Conservation (phyloP, 2,888 invertebrate genomes). For the Neoscelio sp. region DNA sequence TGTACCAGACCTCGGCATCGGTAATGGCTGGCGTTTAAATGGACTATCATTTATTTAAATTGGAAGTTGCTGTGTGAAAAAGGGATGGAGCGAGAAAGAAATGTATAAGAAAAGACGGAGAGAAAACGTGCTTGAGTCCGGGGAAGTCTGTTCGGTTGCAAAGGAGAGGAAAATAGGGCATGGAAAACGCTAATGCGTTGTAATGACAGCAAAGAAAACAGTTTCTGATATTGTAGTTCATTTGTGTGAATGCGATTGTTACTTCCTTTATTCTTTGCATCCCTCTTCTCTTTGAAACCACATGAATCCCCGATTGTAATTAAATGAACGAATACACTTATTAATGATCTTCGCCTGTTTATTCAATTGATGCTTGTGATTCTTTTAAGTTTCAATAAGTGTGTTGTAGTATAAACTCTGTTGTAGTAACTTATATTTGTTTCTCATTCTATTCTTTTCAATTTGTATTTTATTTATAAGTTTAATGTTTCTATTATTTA, state of each 20-base stretch:
- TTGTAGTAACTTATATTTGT: too few relatives aligned
- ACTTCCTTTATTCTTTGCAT: constrained; percentile 6
- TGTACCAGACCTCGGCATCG: constrained; percentile 72
- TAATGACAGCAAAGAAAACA: constrained; percentile 54
- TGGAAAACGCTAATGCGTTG: constrained; percentile 51
- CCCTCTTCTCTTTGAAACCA: constrained; percentile 7
- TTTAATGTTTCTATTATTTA: background rate
- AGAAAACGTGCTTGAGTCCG: constrained; percentile 3
- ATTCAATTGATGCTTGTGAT: background rate
- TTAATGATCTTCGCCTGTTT: background rate
- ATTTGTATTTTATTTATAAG: background rate
- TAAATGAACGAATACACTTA: constrained; percentile 15
- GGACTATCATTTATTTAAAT: constrained; percentile 80
- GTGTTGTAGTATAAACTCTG: too few relatives aligned
- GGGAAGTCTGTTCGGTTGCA: constrained; percentile 40
- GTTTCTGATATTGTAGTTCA: constrained; percentile 50
- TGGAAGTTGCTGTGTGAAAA: constrained; percentile 71
- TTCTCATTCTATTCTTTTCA: background rate
- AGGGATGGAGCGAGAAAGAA: constrained; percentile 29
- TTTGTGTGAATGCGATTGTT: constrained; percentile 36
- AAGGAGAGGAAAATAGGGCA: constrained; percentile 46
- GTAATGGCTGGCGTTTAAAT: constrained; percentile 79
- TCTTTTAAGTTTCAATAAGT: too few relatives aligned
- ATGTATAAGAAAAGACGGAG: constrained; percentile 35
- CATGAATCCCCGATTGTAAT: constrained; percentile 4